phyloP scores from a whole-genome alignment of 1,140 invertebrate genomes.

The Lepidotrigona ventralis region DNA sequence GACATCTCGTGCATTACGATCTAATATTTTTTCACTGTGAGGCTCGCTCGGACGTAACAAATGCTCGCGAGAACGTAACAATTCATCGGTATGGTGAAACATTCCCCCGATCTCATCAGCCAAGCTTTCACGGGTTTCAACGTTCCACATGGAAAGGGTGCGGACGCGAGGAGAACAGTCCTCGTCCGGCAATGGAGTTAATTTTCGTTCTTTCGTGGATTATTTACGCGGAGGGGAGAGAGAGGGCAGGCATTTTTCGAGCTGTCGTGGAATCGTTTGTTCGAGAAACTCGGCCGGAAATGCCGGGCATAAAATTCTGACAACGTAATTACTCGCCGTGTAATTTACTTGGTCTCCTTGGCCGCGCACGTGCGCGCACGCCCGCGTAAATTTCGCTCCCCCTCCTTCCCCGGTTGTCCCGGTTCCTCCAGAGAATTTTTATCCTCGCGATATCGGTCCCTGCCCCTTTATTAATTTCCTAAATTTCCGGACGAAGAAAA shows the following conservation, averaged over 20 bases:
- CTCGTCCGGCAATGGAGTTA: not conserved
- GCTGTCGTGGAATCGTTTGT: slow-evolving; percentile 29
- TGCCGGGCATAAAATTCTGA: slow-evolving; percentile 38
- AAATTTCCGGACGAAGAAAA: not conserved
- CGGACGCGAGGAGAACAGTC: not conserved
- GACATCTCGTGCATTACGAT: not conserved
- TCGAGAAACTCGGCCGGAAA: not conserved
- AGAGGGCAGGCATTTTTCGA: not conserved
- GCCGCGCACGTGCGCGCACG: slow-evolving; percentile 1
- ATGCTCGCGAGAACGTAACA: not conserved
- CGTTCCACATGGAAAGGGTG: not conserved
- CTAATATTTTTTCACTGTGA: not conserved
- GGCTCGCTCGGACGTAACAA: not conserved
- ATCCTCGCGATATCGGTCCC: not conserved
- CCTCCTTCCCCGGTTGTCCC: not conserved
- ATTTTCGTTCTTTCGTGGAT: slow-evolving; percentile 22
- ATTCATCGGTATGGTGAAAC: not conserved
- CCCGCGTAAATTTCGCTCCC: slow-evolving; percentile 28
- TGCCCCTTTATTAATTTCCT: slow-evolving; percentile 18
- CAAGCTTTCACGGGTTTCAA: not conserved
- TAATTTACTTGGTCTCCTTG: slow-evolving; percentile 23
- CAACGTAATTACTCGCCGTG: slow-evolving; percentile 48
- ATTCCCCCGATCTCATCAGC: not conserved
- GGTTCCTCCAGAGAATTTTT: not conserved
- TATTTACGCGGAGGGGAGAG: slow-evolving; percentile 20